These are phyloP conservation scores for Drosophila macrospina DNA, from an alignment of 2,888 invertebrate genomes.

Conservation along the genomic window DNA sequence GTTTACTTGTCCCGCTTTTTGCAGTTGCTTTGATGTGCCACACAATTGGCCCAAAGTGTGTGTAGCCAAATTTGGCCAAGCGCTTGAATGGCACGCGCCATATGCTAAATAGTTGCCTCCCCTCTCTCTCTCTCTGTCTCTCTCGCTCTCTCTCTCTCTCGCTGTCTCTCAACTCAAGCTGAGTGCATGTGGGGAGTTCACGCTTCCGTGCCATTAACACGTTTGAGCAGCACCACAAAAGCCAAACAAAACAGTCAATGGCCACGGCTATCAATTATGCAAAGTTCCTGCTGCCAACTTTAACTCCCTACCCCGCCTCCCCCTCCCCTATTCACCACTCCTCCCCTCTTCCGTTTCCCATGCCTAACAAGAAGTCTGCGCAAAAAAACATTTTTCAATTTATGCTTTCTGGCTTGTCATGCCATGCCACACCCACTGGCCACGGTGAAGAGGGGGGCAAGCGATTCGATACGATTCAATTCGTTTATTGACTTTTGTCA, in stretches of 20 bases:
- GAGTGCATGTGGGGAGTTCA: constrained; percentile 53
- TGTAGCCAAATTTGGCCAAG: constrained; percentile 73
- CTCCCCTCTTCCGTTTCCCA: constrained; percentile 5
- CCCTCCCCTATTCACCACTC: not conserved
- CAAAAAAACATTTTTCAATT: constrained; percentile 62
- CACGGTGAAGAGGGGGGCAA: not conserved
- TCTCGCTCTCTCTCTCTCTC: not conserved
- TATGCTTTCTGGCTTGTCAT: constrained; percentile 67
- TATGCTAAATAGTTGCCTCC: constrained; percentile 64
- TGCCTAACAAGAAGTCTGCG: constrained; percentile 42
- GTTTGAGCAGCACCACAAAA: constrained; percentile 50
- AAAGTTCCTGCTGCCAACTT: constrained; percentile 65
- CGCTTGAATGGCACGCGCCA: constrained; percentile 80
- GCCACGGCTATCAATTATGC: constrained; percentile 71
- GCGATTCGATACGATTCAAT: constrained; percentile 29
- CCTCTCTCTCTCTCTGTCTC: not conserved
- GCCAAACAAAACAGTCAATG: constrained; percentile 42
- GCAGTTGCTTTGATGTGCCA: constrained; percentile 38
- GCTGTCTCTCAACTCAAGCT: not conserved
- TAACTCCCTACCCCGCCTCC: constrained; percentile 3
- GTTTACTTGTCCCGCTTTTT: constrained; percentile 23
- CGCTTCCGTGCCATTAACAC: constrained; percentile 82
- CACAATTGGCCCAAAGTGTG: constrained; percentile 53
- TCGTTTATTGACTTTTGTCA: constrained; percentile 67
- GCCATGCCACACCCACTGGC: constrained; percentile 56